Conservation (phyloP, 2,797 vertebrate species). For the Danio albolineatus region DNA sequence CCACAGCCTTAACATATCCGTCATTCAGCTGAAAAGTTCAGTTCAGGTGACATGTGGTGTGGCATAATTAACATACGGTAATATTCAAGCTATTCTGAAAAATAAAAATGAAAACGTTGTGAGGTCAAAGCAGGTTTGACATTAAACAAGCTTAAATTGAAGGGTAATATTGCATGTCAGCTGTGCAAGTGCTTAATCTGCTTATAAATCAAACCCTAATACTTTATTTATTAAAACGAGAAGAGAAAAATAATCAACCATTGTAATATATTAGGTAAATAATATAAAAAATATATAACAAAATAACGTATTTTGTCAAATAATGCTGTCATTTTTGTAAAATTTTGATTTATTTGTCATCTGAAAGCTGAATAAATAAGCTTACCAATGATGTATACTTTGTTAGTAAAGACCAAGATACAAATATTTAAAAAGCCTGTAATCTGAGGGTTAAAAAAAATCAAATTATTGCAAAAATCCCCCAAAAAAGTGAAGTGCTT, state of each 20-base stretch:
- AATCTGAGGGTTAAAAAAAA: no score
- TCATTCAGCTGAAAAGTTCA: background rate
- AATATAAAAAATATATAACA: background rate
- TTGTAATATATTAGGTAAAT: background rate
- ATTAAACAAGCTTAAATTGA: constrained; percentile 22
- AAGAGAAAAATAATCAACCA: background rate
- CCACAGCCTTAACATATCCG: background rate
- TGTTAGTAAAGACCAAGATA: no score
- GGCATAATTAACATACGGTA: background rate
- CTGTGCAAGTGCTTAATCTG: constrained; percentile 23
- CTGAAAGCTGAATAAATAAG: no score
- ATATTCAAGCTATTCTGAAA: constrained; percentile 1
- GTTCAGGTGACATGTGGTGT: constrained; percentile 11
- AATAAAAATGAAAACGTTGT: background rate
- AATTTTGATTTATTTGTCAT: no score
- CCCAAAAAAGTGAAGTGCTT: no score
- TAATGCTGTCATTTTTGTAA: no score
- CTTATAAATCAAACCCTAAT: background rate
- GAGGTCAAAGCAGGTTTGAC: constrained; percentile 8
- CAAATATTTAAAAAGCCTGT: no score
- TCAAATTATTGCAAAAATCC: no score
- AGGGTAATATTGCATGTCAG: constrained; percentile 7
- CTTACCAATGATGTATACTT: no score
- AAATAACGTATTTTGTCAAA: no score
- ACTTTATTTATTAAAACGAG: background rate